phyloP scores from a whole-genome alignment of 1,140 invertebrate genomes.

The Apis cerana region DNA sequence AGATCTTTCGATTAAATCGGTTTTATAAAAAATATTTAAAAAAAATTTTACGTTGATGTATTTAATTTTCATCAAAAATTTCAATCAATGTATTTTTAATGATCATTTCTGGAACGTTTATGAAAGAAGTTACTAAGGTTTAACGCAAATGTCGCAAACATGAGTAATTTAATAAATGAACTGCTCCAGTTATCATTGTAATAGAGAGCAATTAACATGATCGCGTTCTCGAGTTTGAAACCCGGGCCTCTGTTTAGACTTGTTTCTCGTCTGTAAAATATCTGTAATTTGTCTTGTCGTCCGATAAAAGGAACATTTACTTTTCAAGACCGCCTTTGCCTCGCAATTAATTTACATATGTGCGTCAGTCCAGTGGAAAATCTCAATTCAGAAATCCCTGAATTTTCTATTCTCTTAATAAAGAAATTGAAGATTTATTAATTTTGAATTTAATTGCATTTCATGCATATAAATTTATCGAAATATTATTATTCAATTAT shows the following conservation, averaged over 20 bases:
- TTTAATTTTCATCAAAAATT: neutral
- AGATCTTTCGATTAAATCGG: too few relatives aligned
- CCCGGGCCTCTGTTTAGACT: neutral
- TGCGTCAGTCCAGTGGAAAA: slow-evolving; percentile 48
- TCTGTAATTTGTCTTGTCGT: neutral
- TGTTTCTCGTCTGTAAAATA: slow-evolving; percentile 9
- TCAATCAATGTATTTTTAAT: neutral
- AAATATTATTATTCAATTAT: neutral
- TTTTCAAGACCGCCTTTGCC: neutral
- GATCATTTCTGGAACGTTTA: neutral
- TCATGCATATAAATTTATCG: neutral
- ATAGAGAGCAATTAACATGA: slow-evolving; percentile 5
- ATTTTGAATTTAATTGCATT: neutral
- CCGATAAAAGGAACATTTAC: slow-evolving; percentile 29
- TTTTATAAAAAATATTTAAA: too few relatives aligned
- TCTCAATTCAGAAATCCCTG: slow-evolving; percentile 37
- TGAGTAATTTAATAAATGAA: slow-evolving; percentile 16
- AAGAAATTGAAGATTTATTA: neutral
- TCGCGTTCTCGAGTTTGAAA: neutral
- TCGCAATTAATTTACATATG: slow-evolving; percentile 57
- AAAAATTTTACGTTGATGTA: too few relatives aligned
- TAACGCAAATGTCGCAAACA: neutral
- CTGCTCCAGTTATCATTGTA: slow-evolving; percentile 27
- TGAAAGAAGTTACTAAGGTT: neutral
- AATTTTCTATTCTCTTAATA: neutral